phyloP scores from a whole-genome alignment of 2,797 vertebrate genomes.

The Poecilia velifera region DNA sequence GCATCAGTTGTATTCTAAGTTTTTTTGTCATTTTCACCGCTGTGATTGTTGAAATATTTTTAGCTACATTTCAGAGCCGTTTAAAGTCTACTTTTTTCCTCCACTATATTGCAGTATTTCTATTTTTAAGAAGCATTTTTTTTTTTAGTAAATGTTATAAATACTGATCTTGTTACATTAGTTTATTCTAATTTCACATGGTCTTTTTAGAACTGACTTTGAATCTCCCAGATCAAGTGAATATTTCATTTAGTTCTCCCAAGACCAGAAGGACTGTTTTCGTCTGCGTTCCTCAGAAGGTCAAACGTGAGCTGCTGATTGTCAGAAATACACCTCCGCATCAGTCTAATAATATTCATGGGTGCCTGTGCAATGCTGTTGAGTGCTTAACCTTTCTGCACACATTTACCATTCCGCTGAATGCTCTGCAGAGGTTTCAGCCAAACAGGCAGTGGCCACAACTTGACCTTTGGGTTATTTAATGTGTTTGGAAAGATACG shows the following conservation, averaged over 20 bases:
- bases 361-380: conserved; percentile 23
- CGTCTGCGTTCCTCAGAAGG: conserved; percentile 42
- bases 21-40: not conserved
- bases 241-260: conserved; percentile 56
- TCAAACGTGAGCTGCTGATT: conserved; percentile 50
- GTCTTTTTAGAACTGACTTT: conserved; percentile 27
- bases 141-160: conserved; percentile 19
- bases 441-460: conserved; percentile 51
- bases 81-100: not conserved
- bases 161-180: conserved; percentile 41
- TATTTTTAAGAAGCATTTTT: conserved; percentile 1
- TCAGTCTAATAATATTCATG: conserved; percentile 71
- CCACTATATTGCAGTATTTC: not conserved
- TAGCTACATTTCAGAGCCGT: not conserved
- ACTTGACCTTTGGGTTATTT: conserved; percentile 79
- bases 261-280: conserved; percentile 47
- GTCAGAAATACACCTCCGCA: conserved; percentile 47
- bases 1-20: too few species aligned
- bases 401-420: conserved; percentile 60
- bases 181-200: conserved; percentile 38
- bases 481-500: conserved; percentile 71
- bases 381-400: conserved; percentile 77
- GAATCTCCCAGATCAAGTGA: conserved; percentile 31
- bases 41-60: not conserved
- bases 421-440: conserved; percentile 50